A percentile compares a stretch with the other conserved stretches of the same genome.
phyloP scores from a whole-genome alignment of 2,113 vertebrate genomes.

The Ctenomys sociabilis region DNA sequence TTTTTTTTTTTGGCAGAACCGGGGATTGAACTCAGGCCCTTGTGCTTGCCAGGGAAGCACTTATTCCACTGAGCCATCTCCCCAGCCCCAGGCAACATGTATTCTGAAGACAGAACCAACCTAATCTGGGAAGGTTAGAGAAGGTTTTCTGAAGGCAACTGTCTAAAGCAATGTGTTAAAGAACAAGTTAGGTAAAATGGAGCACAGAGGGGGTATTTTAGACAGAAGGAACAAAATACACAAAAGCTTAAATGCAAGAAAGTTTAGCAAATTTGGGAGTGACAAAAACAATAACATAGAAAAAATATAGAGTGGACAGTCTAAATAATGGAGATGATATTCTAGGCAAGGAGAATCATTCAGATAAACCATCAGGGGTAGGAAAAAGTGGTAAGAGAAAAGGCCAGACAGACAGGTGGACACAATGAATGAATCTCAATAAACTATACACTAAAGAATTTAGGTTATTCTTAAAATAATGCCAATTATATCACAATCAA shows the following conservation, averaged over 20 bases:
- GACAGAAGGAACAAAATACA: neutral
- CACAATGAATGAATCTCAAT: conserved; percentile 10
- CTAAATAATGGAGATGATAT: neutral
- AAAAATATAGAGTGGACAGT: neutral
- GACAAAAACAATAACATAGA: neutral
- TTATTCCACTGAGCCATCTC: too few species aligned
- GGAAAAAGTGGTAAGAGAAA: neutral
- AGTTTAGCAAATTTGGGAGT: neutral
- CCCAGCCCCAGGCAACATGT: too few species aligned
- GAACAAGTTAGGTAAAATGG: conserved; percentile 22
- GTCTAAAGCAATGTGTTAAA: conserved; percentile 4
- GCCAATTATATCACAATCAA: conserved; percentile 34
- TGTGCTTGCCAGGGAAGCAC: too few species aligned
- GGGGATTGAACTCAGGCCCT: too few species aligned
- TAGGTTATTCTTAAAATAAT: conserved; percentile 38
- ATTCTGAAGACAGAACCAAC: neutral
- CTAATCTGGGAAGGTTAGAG: neutral
- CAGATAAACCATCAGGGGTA: neutral
- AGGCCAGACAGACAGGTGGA: neutral
- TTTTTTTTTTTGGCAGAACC: too few species aligned
- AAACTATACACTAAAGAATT: neutral
- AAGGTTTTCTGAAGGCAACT: neutral
- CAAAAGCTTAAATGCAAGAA: neutral
- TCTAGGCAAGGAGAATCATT: neutral
- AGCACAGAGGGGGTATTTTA: neutral